Evolutionary conservation across 1,140 invertebrate species (phyloP), one percentile per base, ranked within the genome.

Genomic region (Chlorops oryzae): DNA sequence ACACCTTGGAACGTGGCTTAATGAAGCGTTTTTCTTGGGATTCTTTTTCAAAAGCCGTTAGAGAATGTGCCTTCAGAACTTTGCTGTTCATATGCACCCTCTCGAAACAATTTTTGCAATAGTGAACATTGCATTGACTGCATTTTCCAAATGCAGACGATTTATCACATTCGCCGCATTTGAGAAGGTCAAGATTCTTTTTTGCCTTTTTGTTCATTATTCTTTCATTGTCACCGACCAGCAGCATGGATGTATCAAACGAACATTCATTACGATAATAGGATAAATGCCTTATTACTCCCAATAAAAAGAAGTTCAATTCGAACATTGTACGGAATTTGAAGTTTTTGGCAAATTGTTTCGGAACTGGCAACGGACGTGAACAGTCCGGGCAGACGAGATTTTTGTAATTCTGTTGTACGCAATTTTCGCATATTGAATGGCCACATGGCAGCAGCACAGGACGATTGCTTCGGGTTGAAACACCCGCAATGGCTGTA

Each of bases 401-500:
- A 9, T 59, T 42, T 9, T 54, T 34, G 2, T 47, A 51, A 41
- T 64, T 44, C 13, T 54, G 43, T 7, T 28, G 50, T 6, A 65
- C 20, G 41, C 67, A 70, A 18, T 39, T 54, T 35, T 68, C 67
- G 27, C 67, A 70, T 44, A 68, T 41, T 32, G 45, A 59, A 22
- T 70, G 67, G 0, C 59, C 62, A 9, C 67, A 70, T 5, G 53
- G 32, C 24, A 70, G 15, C 23, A 70, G 23, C 42, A 68, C 53
- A 0, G 67, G 64, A 2, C 59, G 64, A 54, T 49, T 43, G 38
- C 53, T 46, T 52, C 34, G 18, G 22, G 47, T n/a, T n/a, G n/a
- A n/a, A n/a, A n/a, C n/a, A n/a, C n/a, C n/a, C n/a, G n/a, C n/a
- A n/a, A n/a, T n/a, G n/a, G n/a, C n/a, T n/a, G n/a, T n/a, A n/a